phyloP scores from a whole-genome alignment of 2,888 invertebrate species.

The Sinopyrophorus schimmeli region DNA sequence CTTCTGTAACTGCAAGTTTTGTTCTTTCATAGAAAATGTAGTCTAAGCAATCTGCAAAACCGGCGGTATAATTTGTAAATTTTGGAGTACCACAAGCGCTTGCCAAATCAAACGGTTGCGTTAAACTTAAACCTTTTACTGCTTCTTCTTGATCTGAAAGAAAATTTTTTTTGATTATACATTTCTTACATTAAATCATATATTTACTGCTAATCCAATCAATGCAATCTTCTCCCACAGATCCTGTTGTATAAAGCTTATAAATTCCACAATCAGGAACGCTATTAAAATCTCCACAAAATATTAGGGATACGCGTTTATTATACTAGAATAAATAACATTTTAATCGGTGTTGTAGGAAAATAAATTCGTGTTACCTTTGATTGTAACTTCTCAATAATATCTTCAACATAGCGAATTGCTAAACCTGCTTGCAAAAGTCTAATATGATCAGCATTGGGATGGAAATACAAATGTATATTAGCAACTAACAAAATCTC shows the following conservation, averaged over 20 bases:
- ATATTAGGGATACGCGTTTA: slow-evolving; percentile 66
- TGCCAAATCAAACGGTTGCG: slow-evolving; percentile 66
- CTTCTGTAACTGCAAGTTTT: slow-evolving; percentile 66
- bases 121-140: slow-evolving; percentile 64
- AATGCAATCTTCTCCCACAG: slow-evolving; percentile 51
- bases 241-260: slow-evolving; percentile 72
- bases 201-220: slow-evolving; percentile 73
- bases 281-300: slow-evolving; percentile 95
- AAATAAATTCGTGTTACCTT: slow-evolving; percentile 44
- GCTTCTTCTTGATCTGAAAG: slow-evolving; percentile 67
- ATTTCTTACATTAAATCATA: slow-evolving; percentile 7
- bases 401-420: slow-evolving; percentile 66
- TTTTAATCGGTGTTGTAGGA: no score
- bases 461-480: slow-evolving; percentile 93
- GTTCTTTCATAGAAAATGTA: slow-evolving; percentile 92
- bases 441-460: slow-evolving; percentile 88
- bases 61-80: slow-evolving; percentile 82
- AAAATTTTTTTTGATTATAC: slow-evolving; percentile 4
- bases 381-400: slow-evolving; percentile 55
- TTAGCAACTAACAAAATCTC: slow-evolving; percentile 73
- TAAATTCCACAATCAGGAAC: slow-evolving; percentile 81
- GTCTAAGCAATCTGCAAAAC: slow-evolving; percentile 85
- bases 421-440: slow-evolving; percentile 79
- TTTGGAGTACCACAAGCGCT: slow-evolving; percentile 85
- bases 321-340: no score